These are phyloP conservation scores for Apostichopus parvimensis DNA, from an alignment of 35 echinoderm and acorn worm species.

Conservation along the genomic window DNA sequence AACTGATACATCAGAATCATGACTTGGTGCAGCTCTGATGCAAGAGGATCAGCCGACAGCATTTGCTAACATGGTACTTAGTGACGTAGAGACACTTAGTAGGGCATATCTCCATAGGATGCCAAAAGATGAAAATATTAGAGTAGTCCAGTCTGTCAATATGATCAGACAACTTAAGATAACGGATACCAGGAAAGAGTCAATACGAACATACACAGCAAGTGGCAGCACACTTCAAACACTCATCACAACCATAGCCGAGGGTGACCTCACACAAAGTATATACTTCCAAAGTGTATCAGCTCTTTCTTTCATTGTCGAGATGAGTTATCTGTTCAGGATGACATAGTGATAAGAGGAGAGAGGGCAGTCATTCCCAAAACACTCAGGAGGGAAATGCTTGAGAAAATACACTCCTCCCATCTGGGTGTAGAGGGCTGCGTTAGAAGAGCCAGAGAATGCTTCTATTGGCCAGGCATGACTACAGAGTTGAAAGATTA, in stretches of 20 bases:
- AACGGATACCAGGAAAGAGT: conserved; percentile 15
- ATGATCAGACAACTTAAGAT: conserved; percentile 49
- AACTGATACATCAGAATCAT: conserved; percentile 60
- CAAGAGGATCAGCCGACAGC: conserved; percentile 57
- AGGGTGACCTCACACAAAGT: conserved; percentile 66
- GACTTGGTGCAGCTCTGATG: conserved; percentile 39
- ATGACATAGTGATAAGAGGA: conserved; percentile 64
- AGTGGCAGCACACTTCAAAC: conserved; percentile 43
- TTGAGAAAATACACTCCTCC: conserved; percentile 26
- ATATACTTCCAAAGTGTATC: not conserved
- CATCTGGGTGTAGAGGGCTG: conserved; percentile 40
- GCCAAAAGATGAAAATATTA: conserved; percentile 1
- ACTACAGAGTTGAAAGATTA: conserved; percentile 50
- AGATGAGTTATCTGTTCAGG: conserved; percentile 65
- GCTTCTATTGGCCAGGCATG: conserved; percentile 44
- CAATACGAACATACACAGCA: conserved; percentile 48
- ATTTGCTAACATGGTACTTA: conserved; percentile 68
- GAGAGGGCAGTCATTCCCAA: conserved; percentile 58
- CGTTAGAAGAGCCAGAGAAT: conserved; percentile 33
- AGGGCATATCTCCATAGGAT: conserved; percentile 59
- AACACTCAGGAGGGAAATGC: not conserved
- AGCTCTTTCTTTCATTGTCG: conserved; percentile 56
- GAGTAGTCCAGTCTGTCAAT: conserved; percentile 62
- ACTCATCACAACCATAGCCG: conserved; percentile 48
- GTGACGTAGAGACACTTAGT: conserved; percentile 60